A percentile compares a stretch with the other conserved stretches of the same genome.
phyloP scores from a whole-genome alignment of 2,113 vertebrate species.

The Aptenodytes forsteri region DNA sequence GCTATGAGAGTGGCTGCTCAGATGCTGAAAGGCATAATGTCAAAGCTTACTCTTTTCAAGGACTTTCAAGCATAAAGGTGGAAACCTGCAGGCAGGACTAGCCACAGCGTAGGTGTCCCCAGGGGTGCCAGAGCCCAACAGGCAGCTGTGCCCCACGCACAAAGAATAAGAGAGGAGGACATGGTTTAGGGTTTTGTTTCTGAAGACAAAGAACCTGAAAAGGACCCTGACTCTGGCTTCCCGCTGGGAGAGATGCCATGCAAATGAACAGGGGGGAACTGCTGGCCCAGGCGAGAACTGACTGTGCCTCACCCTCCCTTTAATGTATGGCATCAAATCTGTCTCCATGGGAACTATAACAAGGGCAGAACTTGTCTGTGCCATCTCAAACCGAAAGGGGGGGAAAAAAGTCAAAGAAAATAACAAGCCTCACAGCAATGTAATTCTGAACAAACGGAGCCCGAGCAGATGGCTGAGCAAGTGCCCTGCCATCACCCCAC shows the following conservation, averaged over 20 bases:
- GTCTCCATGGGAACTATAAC: neutral
- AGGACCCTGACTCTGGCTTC: neutral
- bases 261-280: neutral
- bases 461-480: neutral
- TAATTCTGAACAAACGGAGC: neutral
- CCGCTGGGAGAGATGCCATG: rapidly evolving
- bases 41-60: neutral
- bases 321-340: neutral
- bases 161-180: neutral
- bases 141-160: neutral
- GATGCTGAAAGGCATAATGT: neutral
- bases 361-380: neutral
- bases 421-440: neutral
- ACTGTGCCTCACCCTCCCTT: neutral
- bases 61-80: neutral
- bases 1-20: neutral
- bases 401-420: neutral
- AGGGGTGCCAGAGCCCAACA: neutral
- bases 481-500: neutral
- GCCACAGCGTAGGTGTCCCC: neutral
- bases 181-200: neutral
- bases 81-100: neutral
- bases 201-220: neutral
- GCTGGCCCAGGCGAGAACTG: neutral
- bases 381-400: neutral